Conservation (phyloP, 1,140 invertebrate genomes). For the Rhynchophorus ferrugineus region DNA sequence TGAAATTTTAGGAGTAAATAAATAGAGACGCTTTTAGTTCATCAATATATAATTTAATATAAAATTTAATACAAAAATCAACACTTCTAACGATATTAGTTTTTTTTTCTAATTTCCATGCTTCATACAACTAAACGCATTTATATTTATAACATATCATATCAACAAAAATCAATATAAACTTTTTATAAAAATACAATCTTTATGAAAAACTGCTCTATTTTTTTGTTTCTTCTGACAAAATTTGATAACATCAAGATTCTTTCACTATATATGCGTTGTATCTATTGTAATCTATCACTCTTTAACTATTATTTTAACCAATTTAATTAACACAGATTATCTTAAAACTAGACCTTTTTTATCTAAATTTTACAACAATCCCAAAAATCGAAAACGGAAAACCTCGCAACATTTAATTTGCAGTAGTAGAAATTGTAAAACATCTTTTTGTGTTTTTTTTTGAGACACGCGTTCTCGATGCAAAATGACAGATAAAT, state of each 20-base stretch:
- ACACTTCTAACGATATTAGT: constrained; percentile 13
- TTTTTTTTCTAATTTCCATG: constrained; percentile 5
- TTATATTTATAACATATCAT: constrained; percentile 7
- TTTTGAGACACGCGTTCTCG: background rate
- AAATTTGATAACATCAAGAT: background rate
- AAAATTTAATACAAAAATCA: constrained; percentile 20
- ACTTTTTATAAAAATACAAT: constrained; percentile 17
- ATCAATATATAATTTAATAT: constrained; percentile 22
- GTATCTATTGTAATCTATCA: background rate
- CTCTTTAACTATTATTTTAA: constrained; percentile 1
- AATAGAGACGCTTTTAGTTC: too few relatives aligned
- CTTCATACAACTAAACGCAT: constrained; percentile 7
- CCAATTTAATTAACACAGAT: constrained; percentile 1
- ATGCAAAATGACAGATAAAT: background rate
- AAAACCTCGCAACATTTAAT: too few relatives aligned
- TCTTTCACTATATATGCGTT: background rate
- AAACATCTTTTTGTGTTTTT: background rate
- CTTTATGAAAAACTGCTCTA: constrained; percentile 7
- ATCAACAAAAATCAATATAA: constrained; percentile 12
- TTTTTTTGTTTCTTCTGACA: constrained; percentile 4
- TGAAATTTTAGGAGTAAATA: too few relatives aligned
- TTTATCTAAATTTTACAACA: constrained; percentile 8
- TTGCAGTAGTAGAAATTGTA: constrained; percentile 1
- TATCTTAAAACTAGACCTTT: background rate
- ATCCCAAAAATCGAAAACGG: background rate